Evolutionary conservation across 2,888 invertebrate species (phyloP).

Genomic region (Arge pagana): DNA sequence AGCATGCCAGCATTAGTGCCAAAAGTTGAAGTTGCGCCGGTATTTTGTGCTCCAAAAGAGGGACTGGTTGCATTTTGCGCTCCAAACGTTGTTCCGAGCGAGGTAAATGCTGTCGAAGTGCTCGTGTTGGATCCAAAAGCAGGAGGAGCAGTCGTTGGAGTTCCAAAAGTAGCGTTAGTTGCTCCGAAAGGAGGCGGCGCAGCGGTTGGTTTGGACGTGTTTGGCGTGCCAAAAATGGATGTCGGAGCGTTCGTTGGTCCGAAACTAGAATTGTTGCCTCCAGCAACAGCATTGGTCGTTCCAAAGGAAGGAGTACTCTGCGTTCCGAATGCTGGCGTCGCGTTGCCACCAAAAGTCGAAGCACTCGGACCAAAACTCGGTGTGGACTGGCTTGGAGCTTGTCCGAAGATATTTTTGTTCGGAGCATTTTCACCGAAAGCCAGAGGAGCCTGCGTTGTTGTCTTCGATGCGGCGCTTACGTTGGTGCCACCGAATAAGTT

Average conservation of each 20-base stretch:
- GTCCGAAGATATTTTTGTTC: slow-evolving; percentile 26
- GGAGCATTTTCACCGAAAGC: slow-evolving; percentile 28
- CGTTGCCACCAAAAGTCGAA: slow-evolving; percentile 9
- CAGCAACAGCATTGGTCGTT: too few species aligned
- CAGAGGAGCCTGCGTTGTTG: slow-evolving; percentile 14
- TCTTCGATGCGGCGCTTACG: slow-evolving; percentile 17
- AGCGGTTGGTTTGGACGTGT: too few species aligned
- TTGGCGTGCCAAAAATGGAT: neutral
- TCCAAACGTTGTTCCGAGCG: slow-evolving; percentile 16
- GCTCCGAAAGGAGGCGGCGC: slow-evolving; percentile 16
- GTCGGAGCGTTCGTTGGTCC: too few species aligned
- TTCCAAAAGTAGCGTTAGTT: slow-evolving; percentile 20
- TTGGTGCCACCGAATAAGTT: slow-evolving; percentile 27
- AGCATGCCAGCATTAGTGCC: slow-evolving; percentile 26
- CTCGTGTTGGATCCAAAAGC: slow-evolving; percentile 16
- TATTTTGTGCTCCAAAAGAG: slow-evolving; percentile 18
- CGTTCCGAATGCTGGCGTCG: slow-evolving; percentile 12
- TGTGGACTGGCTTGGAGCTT: slow-evolving; percentile 21
- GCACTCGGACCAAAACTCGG: slow-evolving; percentile 19
- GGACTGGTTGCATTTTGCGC: slow-evolving; percentile 10
- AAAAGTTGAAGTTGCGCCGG: slow-evolving; percentile 13
- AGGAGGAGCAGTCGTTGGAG: slow-evolving; percentile 16
- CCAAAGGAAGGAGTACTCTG: too few species aligned
- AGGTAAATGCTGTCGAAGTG: slow-evolving; percentile 19
- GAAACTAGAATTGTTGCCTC: too few species aligned